Evolutionary conservation across 2,797 vertebrate genomes (phyloP), one percentile per base, ranked within the genome.

Genomic region (Jordanella pulchra): DNA sequence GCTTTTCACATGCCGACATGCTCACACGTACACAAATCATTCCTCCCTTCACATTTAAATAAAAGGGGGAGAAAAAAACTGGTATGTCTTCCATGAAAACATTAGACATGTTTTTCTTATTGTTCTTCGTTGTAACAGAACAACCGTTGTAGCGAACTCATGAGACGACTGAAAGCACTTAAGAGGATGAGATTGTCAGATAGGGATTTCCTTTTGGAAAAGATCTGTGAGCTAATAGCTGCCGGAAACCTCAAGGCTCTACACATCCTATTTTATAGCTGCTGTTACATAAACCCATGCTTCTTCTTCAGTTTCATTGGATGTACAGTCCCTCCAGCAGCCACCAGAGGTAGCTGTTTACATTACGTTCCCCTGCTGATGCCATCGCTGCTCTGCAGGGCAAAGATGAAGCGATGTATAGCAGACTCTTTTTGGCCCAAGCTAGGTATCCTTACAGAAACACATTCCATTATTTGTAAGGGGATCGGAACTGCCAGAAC

Each of bases 301-400:
- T 72, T 63, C 58, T 80, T 83, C 72, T 75, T 72, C 68, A 42
- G 50, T 74, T 71, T 53, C n/a, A 51, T 44, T 9, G 27, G 48
- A 58, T 14, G 35, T 18, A 0, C 27, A 51, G 1, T 77, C 76
- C 77, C 66, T 58, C n/a, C 25, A 48, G 13, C 54, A 45, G 23
- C 92, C 94, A 93, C 90, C 84, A 94, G 94, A 93, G 91, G 91
- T 27, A 53, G 89, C 91, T 92, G 87, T 91, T 70, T 72, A 63
- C 90, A 87, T 88, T 83, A 58, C 14, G 11, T 79, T 87, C 21
- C 50, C 27, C 47, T 17, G 64, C 60, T 71, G 45, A 21, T 30
- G 13, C 58, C 21, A 4, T 35, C 48, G 14, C 73, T 28, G 6
- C 55, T 81, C 61, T 18, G 9, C 1, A 71, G 47, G 35, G 18